phyloP scores from a whole-genome alignment of 2,888 invertebrate genomes.

The Dichetophora obliterata region DNA sequence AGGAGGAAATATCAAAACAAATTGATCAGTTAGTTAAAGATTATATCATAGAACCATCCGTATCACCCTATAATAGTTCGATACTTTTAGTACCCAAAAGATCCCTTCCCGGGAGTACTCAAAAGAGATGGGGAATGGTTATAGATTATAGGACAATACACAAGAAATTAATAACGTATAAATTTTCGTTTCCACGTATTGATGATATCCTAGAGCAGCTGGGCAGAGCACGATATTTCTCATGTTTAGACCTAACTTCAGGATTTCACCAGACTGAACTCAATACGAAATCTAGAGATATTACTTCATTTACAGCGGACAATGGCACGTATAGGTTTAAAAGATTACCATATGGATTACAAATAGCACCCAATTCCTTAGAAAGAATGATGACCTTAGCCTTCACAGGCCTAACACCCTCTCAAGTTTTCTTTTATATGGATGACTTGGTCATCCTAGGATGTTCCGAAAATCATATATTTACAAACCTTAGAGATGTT shows the following conservation, averaged over 20 bases:
- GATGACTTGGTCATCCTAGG: background rate
- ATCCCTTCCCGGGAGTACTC: background rate
- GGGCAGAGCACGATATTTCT: background rate
- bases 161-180: constrained; percentile 28
- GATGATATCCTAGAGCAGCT: constrained; percentile 28
- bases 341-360: background rate
- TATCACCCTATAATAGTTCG: constrained; percentile 27
- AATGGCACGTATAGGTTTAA: no score
- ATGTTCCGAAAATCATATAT: background rate
- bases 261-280: background rate
- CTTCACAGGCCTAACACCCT: background rate
- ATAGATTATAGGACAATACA: constrained; percentile 32
- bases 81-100: constrained; percentile 29
- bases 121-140: constrained; percentile 1
- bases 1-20: constrained; percentile 28
- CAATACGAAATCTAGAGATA: background rate
- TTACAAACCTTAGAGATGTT: background rate
- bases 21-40: constrained; percentile 11
- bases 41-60: constrained; percentile 25
- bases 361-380: background rate
- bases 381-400: background rate
- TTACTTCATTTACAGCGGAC: background rate
- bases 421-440: background rate
- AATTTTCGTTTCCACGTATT: background rate
- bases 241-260: background rate